phyloP scores from a whole-genome alignment of 2,888 invertebrate genomes.

The Agrotis ipsilon region DNA sequence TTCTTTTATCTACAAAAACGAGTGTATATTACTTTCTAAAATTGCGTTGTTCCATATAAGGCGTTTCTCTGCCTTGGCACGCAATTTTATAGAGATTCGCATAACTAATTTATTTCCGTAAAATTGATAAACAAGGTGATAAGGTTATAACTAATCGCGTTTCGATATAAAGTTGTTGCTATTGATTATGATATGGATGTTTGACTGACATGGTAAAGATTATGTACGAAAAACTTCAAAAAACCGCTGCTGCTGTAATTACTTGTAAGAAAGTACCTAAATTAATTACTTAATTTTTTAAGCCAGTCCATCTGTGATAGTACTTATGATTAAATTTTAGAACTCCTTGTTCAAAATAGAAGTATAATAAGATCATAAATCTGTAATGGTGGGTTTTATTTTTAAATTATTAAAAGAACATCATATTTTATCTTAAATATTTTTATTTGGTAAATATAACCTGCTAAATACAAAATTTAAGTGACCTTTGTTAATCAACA shows the following conservation, averaged over 20 bases:
- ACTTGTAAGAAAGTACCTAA: too few species aligned
- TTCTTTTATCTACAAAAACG: conserved; percentile 6
- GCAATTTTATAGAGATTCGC: conserved; percentile 33
- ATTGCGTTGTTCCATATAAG: background rate
- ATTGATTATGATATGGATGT: background rate
- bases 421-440: too few species aligned
- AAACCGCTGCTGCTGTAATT: too few species aligned
- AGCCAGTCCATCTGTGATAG: too few species aligned
- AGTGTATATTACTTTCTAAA: background rate
- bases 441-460: background rate
- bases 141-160: conserved; percentile 29
- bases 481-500: too few species aligned
- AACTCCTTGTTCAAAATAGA: too few species aligned
- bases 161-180: background rate
- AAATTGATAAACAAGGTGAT: conserved; percentile 55
- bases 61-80: background rate
- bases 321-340: too few species aligned
- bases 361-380: too few species aligned
- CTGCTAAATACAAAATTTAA: background rate
- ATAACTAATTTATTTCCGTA: conserved; percentile 37
- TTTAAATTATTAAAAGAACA: too few species aligned
- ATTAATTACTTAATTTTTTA: too few species aligned
- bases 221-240: too few species aligned
- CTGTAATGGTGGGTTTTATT: too few species aligned
- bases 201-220: background rate